Percentiles rank a stretch among this genome's conserved stretches.
phyloP scores from a whole-genome alignment of 2,888 invertebrate species.

The Dasysyrphus albostriatus region DNA sequence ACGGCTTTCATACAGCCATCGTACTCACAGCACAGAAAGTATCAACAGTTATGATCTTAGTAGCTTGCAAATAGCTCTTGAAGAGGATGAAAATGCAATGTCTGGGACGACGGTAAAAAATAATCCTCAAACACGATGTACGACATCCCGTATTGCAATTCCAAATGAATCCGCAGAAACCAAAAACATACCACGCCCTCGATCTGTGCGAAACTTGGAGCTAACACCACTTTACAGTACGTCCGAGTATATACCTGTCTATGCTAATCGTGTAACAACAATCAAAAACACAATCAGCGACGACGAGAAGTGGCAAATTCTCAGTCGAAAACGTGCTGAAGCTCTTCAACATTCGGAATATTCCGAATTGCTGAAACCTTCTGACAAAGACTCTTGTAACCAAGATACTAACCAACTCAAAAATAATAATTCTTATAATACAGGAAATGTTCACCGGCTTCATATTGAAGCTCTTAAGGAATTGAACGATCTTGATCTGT shows the following conservation, averaged over 20 bases:
- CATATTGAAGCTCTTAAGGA: conserved; percentile 56
- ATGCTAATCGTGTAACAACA: conserved; percentile 82
- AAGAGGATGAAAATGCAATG: conserved; percentile 78
- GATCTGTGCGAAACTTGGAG: conserved; percentile 81
- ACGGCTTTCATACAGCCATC: conserved; percentile 81
- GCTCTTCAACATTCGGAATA: conserved; percentile 77
- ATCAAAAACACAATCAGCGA: conserved; percentile 81
- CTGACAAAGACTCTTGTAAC: conserved; percentile 53
- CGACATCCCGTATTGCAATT: conserved; percentile 77
- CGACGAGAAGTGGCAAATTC: conserved; percentile 83
- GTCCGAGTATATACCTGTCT: conserved; percentile 83
- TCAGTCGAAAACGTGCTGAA: conserved; percentile 81
- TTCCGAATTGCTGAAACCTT: conserved; percentile 70
- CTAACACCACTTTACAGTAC: conserved; percentile 81
- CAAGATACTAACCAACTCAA: conserved; percentile 59
- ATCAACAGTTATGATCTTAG: conserved; percentile 79
- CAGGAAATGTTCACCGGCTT: conserved; percentile 59
- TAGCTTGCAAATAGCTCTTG: conserved; percentile 80
- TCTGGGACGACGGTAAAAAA: conserved; percentile 62
- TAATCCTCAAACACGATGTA: conserved; percentile 76
- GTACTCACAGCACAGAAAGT: conserved; percentile 82
- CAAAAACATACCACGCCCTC: conserved; percentile 28
- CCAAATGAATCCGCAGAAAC: conserved; percentile 77
- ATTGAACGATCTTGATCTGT: conserved; percentile 10
- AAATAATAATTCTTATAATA: conserved; percentile 20